Evolutionary conservation across 92 coral and sea anemone genomes (phyloP).

Genomic region (Galaxea fascicularis): DNA sequence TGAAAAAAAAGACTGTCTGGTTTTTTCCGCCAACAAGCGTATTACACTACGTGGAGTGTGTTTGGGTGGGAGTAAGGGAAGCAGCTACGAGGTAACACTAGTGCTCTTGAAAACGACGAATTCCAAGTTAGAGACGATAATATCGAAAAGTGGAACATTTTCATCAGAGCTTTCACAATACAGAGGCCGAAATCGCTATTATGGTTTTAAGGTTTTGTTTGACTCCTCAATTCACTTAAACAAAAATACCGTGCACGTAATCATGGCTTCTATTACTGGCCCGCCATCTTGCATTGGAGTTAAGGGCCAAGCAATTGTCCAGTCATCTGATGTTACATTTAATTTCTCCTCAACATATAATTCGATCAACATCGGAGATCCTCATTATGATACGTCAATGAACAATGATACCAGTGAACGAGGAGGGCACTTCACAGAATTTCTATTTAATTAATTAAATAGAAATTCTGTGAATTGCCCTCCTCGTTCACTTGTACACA

Average conservation of each 20-base stretch:
- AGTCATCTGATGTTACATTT: conserved; percentile 2
- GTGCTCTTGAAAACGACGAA: background rate
- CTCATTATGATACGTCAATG: too few relatives aligned
- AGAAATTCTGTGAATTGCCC: too few relatives aligned
- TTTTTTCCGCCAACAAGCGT: background rate
- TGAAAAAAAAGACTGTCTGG: background rate
- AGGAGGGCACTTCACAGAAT: too few relatives aligned
- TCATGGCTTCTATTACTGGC: conserved; percentile 27
- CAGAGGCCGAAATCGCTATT: background rate
- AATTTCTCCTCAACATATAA: too few relatives aligned
- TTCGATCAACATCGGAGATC: too few relatives aligned
- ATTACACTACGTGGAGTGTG: background rate
- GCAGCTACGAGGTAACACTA: background rate
- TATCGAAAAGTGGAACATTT: background rate
- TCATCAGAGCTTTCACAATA: background rate
- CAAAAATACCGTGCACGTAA: conserved; percentile 5
- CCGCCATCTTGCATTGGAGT: background rate
- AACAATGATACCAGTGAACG: too few relatives aligned
- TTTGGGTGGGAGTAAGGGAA: background rate
- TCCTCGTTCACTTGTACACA: too few relatives aligned
- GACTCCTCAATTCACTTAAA: conserved; percentile 37
- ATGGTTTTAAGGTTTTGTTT: conserved; percentile 55
- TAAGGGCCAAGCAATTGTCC: background rate
- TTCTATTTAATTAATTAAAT: too few relatives aligned
- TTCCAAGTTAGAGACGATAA: background rate